Evolutionary conservation across 2,888 invertebrate species (phyloP).

Genomic region (Dicyrtoma fusca): DNA sequence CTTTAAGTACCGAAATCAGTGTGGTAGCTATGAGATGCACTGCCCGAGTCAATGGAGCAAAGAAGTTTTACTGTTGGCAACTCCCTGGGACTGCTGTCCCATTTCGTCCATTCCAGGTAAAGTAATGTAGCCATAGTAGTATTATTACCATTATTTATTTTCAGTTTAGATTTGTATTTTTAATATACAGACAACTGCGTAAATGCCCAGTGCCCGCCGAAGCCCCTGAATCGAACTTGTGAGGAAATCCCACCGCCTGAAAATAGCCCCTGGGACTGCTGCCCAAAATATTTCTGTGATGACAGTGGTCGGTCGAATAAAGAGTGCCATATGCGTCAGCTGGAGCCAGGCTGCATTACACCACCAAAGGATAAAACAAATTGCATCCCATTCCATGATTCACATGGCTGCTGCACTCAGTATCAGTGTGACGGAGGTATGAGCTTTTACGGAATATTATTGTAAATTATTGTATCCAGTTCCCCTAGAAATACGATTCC

Average conservation of each 20-base stretch:
- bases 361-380: constrained; percentile 52
- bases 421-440: constrained; percentile 55
- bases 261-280: constrained; percentile 46
- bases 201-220: constrained; percentile 46
- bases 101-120: constrained; percentile 46
- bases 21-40: constrained; percentile 32
- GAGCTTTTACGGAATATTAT: constrained; percentile 5
- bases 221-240: constrained; percentile 49
- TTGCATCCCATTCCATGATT: constrained; percentile 50
- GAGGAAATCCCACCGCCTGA: constrained; percentile 32
- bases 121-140: background rate
- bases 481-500: too few relatives aligned
- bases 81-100: constrained; percentile 55
- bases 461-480: background rate
- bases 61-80: constrained; percentile 46
- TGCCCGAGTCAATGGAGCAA: constrained; percentile 39
- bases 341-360: constrained; percentile 45
- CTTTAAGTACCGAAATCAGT: constrained; percentile 42
- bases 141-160: background rate
- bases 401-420: constrained; percentile 53
- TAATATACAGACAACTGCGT: constrained; percentile 48
- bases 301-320: constrained; percentile 36
- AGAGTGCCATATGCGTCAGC: constrained; percentile 45
- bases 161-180: too few relatives aligned
- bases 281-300: constrained; percentile 51